Evolutionary conservation across 2,113 vertebrate species (phyloP).

Genomic region (Apeltes quadracus): DNA sequence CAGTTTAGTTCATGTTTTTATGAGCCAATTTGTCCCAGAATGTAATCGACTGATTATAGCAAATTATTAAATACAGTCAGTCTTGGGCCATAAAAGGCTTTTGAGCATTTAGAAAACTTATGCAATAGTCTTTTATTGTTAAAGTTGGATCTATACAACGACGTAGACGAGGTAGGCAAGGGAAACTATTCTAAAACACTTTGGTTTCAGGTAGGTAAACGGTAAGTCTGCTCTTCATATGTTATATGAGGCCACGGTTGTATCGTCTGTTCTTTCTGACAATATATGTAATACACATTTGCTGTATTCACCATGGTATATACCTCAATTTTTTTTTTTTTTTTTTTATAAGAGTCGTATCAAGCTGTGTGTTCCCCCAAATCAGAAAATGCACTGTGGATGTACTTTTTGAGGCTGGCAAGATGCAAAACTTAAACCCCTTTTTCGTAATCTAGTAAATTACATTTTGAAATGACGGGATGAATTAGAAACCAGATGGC

Average conservation of each 20-base stretch:
- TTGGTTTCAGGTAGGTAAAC: constrained; percentile 59
- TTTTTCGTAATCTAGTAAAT: constrained; percentile 4
- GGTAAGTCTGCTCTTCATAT: constrained; percentile 58
- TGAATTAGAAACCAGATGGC: background rate
- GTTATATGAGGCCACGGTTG: background rate
- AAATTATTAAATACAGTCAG: background rate
- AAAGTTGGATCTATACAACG: background rate
- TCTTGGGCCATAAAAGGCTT: background rate
- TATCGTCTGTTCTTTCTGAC: constrained; percentile 7
- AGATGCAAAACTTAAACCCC: constrained; percentile 13
- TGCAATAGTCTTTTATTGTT: background rate
- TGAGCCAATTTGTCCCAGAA: background rate
- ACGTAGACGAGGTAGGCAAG: constrained; percentile 8
- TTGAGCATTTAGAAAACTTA: background rate
- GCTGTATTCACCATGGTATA: constrained; percentile 23
- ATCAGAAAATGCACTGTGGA: constrained; percentile 28
- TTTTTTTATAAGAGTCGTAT: constrained; percentile 40
- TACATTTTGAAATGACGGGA: background rate
- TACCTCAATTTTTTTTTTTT: too few relatives aligned
- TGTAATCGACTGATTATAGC: background rate
- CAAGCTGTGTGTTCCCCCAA: constrained; percentile 11
- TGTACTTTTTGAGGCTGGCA: constrained; percentile 54
- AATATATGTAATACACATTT: constrained; percentile 15
- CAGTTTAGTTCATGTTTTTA: background rate
- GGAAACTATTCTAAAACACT: constrained; percentile 16